phyloP scores from a whole-genome alignment of 1,140 invertebrate genomes.

The Battus philenor region DNA sequence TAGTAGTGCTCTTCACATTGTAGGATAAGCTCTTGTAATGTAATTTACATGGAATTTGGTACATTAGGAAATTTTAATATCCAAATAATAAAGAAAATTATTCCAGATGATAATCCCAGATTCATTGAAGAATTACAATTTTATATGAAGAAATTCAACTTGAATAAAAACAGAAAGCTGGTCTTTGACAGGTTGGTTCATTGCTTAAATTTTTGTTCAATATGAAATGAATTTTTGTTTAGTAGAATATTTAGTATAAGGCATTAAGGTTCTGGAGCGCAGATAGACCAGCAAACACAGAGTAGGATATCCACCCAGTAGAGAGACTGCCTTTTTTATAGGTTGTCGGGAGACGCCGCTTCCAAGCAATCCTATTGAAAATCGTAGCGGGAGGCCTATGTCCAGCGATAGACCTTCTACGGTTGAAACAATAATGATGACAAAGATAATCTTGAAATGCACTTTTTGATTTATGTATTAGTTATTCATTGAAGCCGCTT shows the following conservation, averaged over 20 bases:
- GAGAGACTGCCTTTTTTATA: too few species aligned
- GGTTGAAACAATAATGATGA: background rate
- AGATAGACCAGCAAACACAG: background rate
- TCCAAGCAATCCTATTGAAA: too few species aligned
- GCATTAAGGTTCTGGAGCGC: background rate
- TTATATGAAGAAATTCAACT: slow-evolving; percentile 51
- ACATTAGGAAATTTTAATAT: too few species aligned
- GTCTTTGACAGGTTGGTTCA: slow-evolving; percentile 45
- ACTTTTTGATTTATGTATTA: too few species aligned
- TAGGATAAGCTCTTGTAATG: too few species aligned
- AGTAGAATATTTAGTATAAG: background rate
- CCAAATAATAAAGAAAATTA: too few species aligned
- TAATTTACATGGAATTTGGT: too few species aligned
- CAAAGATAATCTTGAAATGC: background rate
- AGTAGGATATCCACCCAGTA: too few species aligned
- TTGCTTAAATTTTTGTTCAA: background rate
- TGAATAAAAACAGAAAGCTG: slow-evolving; percentile 59
- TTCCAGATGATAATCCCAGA: slow-evolving; percentile 37
- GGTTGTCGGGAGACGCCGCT: too few species aligned
- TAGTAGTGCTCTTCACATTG: too few species aligned
- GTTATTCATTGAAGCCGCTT: too few species aligned
- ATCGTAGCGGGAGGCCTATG: background rate
- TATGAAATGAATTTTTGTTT: background rate
- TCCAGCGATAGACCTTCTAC: background rate
- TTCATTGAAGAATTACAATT: slow-evolving; percentile 46